Base-by-base conservation (phyloP, 2,888 invertebrate genomes). In the Spialia ferax region DNA sequence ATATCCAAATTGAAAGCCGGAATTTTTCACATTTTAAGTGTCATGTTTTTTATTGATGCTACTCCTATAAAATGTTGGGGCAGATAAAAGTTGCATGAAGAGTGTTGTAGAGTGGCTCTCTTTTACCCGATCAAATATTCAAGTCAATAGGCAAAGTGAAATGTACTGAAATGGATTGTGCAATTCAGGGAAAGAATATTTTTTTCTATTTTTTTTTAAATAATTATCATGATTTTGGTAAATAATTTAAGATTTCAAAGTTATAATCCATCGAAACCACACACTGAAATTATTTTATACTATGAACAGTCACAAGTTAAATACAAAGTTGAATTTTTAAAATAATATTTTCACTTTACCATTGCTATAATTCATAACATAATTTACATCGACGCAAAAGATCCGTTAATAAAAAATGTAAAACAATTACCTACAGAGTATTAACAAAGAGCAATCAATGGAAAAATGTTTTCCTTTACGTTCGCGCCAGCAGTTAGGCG, bases 401-500 rank as follows among this genome's bases (percentile, higher is more conserved):
- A 32, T 22, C 13, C 56, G n/a, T 35, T 32, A 32, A 32, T 13
- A 20, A 57, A 55, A 45, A 11, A 26, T 48, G 32, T 20, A 42
- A 55, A 32, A n/a, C 32, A 32, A 42, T 42, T 23, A 54, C 26
- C 26, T 26, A 26, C 56, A 59, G 57, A 52, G 35, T 50, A 57
- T 65, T 60, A 59, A 54, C 18, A 52, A 54, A 29, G 42, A n/a
- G 54, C 54, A 66, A 60, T 66, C 60, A 66, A 66, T 54, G 54
- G 42, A 45, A 54, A 52, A 60, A 54, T 20, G 54, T 65, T 38
- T 59, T 59, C 52, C 59, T 59, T 66, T 66, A 42, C 42, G 52
- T 32, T 60, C 60, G 64, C 45, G 59, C 42, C 52, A 59, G 50
- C 56, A 56, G 52, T 65, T 59, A 65, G 7, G 42, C 52, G 65